These are phyloP conservation scores for Xiphophorus hellerii DNA, from an alignment of 2,113 vertebrate genomes.

Conservation along the genomic window DNA sequence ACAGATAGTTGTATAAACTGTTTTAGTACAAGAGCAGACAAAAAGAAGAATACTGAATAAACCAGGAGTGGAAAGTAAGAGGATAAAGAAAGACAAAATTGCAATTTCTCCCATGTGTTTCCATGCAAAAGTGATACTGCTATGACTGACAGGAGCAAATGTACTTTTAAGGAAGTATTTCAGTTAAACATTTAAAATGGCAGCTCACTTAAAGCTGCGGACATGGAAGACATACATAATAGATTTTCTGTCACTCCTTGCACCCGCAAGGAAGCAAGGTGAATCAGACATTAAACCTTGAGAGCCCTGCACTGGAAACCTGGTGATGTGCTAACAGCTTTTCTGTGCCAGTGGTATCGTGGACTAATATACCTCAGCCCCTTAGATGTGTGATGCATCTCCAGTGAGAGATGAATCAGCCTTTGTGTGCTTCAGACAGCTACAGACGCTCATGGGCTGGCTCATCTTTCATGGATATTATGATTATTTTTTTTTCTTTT, in stretches of 20 bases:
- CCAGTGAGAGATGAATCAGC: conserved; percentile 35
- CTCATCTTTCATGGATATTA: conserved; percentile 32
- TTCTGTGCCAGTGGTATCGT: conserved; percentile 31
- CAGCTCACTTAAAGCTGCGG: conserved; percentile 36
- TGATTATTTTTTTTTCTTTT: neutral
- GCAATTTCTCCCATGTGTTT: neutral
- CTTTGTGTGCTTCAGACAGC: conserved; percentile 33
- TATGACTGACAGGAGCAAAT: conserved; percentile 20
- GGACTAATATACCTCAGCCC: conserved; percentile 28
- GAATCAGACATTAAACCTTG: conserved; percentile 6
- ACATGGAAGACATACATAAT: conserved; percentile 59
- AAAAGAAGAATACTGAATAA: neutral
- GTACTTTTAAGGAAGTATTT: conserved; percentile 50
- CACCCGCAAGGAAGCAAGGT: conserved; percentile 11
- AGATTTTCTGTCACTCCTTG: conserved; percentile 38
- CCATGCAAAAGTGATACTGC: neutral
- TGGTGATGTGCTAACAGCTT: conserved; percentile 14
- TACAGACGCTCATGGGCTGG: conserved; percentile 45
- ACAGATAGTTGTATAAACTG: conserved; percentile 1
- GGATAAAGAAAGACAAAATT: conserved; percentile 6
- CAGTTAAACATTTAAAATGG: conserved; percentile 45
- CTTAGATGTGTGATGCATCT: conserved; percentile 32
- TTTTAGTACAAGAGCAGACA: conserved; percentile 16
- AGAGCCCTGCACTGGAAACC: conserved; percentile 6
- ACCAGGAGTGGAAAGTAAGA: conserved; percentile 3